Percentiles rank a stretch among this genome's conserved stretches.
Conservation (phyloP, 2,113 vertebrate species). For the Brachyhypopomus gauderio region DNA sequence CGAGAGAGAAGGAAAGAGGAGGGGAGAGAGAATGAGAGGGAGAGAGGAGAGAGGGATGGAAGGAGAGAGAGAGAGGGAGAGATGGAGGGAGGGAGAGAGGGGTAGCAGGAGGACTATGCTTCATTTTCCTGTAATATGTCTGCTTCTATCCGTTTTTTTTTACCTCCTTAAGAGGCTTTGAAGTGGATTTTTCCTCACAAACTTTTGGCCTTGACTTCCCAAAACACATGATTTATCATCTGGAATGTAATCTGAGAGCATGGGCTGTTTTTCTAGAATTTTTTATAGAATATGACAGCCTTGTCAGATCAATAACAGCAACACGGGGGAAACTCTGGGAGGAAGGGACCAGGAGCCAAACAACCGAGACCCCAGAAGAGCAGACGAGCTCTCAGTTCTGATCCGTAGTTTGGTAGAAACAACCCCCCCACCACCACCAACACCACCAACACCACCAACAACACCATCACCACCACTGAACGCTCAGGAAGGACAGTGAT, state of each 20-base stretch:
- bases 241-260: conserved; percentile 46
- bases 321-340: conserved; percentile 18
- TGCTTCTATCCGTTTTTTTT: conserved; percentile 15
- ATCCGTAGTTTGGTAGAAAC: conserved; percentile 34
- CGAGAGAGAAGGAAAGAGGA: too few relatives aligned
- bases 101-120: conserved; percentile 37
- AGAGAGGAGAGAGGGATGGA: not conserved
- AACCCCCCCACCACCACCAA: not conserved
- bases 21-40: not conserved
- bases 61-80: not conserved
- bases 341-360: conserved; percentile 45
- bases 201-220: conserved; percentile 34
- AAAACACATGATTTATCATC: conserved; percentile 54
- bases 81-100: not conserved
- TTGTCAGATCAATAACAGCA: conserved; percentile 57
- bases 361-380: conserved; percentile 38
- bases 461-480: not conserved
- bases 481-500: conserved; percentile 35
- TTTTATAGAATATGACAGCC: conserved; percentile 58
- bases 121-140: conserved; percentile 51
- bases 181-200: conserved; percentile 15
- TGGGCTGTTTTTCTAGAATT: conserved; percentile 38
- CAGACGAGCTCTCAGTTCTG: conserved; percentile 20
- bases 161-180: conserved; percentile 38
- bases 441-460: not conserved